Evolutionary conservation across 2,113 vertebrate genomes (phyloP), one percentile per base, ranked within the genome.

Genomic region (Hyperoodon ampullatus): DNA sequence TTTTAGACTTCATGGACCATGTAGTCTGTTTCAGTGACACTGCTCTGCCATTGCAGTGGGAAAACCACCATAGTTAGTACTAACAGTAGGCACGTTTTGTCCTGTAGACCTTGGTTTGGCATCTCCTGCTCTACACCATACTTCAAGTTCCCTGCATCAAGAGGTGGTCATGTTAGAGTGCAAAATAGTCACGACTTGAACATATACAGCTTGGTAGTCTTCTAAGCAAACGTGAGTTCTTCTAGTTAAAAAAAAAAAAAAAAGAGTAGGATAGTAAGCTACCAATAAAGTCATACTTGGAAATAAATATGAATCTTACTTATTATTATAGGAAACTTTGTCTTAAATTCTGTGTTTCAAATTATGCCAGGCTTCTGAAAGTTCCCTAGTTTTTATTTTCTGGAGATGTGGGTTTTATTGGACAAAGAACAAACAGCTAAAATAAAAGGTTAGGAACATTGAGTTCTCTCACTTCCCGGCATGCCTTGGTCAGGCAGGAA

Each of bases 171-270:
- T n/a, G 30, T 68, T 16, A 42, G 53, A 91, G 35, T 16, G n/a
- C 12, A 39, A 39, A 63, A n/a, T 10, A 35, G 19, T 55, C 81
- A 72, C 35, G 50, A 21, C 44, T 78, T 61, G 15, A 44, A 91
- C 23, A 12, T 4, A 12, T 0, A 44, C 14, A 44, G 26, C 18
- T 19, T 10, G 23, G 18, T 16, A 18, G 13, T 6, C 50, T 47
- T 90, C 39, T 71, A 61, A 88, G n/a, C 21, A 88, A 71, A 88
- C 26, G 55, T 66, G 19, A 66, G 30, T 58, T 87, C 24, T 83
- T 55, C 39, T 1, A 30, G 19, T n/a, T 77, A 8, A 72, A 77
- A 84, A 26, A 90, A 53, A 16, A 53, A 53, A 53, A 13, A 13
- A 65, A 68, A 10, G 9, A 10, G 23, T 6, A 33, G 53, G 77